Conservation (phyloP, 2,888 invertebrate species). For the Acleris sparsana region DNA sequence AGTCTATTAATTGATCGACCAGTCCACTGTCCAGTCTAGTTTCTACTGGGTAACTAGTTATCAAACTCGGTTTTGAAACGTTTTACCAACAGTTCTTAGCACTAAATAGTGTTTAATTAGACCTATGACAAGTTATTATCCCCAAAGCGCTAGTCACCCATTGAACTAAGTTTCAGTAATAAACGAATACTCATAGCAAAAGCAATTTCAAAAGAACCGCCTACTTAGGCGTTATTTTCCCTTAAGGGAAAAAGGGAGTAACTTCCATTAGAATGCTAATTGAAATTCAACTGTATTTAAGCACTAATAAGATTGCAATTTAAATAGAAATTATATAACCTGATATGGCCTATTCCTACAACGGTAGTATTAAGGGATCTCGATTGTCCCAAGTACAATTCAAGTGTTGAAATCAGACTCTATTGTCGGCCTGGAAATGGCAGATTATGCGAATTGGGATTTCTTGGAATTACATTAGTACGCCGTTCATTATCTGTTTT, state of each 20-base stretch:
- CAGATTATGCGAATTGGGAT: conserved; percentile 9
- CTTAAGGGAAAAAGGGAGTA: too few species aligned
- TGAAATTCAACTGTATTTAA: too few species aligned
- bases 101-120: not conserved
- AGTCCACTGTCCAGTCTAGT: too few species aligned
- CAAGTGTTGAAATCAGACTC: conserved; percentile 7
- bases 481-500: not conserved
- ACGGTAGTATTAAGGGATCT: conserved; percentile 1
- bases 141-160: conserved; percentile 3
- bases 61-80: too few species aligned
- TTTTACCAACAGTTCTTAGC: not conserved
- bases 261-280: too few species aligned
- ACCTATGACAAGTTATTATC: conserved; percentile 2
- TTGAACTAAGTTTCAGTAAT: conserved; percentile 13
- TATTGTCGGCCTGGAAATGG: conserved; percentile 11
- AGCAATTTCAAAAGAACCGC: conserved; percentile 9
- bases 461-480: conserved; percentile 2
- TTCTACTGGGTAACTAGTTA: too few species aligned
- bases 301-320: too few species aligned
- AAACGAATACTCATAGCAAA: conserved; percentile 12
- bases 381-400: conserved; percentile 18
- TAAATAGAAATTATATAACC: too few species aligned
- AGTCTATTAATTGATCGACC: too few species aligned
- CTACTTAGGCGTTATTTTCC: not conserved
- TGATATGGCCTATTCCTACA: too few species aligned